Base-by-base conservation (phyloP, 2,888 invertebrate genomes). In the Blomia tropicalis region DNA sequence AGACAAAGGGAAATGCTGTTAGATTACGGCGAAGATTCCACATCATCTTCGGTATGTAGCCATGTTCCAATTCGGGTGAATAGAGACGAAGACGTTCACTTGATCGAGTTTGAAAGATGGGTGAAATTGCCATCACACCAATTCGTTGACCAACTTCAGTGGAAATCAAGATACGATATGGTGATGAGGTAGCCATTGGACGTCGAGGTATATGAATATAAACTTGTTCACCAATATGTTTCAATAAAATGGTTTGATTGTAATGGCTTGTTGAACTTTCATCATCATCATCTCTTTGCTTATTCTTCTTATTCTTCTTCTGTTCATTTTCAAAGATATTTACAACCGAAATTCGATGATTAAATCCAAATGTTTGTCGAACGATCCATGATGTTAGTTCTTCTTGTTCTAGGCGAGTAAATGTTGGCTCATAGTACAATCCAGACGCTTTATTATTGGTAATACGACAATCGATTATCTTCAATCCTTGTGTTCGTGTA, bases 351-450 rank as follows among this genome's bases (percentile, higher is more conserved):
- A 32, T 41, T 17, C 23, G 22, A 19, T 23, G 3, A 32, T 32
- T 58, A 23, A 25, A 36, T 14, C 59, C 43, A n/a, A n/a, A n/a
- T 11, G 44, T 30, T 7, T 58, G 47, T 23, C 80, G 79, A 3
- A 56, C 56, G 70, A 91, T 87, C 92, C 93, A 93, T 4, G 91
- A 90, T 1, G 90, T 85, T 58, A 95, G 79, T 77, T 93, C 92
- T 71, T 88, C 79, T 74, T 92, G 93, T 70, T 89, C 85, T 1
- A 82, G 74, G 1, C 84, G 82, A 1, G 86, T 82, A 65, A 93
- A 78, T 43, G 84, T 85, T 0, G 95, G 90, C 75, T 96, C 85
- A 71, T 95, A 96, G 60, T 85, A 82, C 67, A 98, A 84, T 0
- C 96, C 98, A 43, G 90, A 85, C 62, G 83, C 77, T 36, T 80